Percentiles rank a stretch among this genome's conserved stretches.
These are phyloP conservation scores for Saimiri boliviensis DNA, from an alignment of 2,113 vertebrate genomes.

Conservation along the genomic window DNA sequence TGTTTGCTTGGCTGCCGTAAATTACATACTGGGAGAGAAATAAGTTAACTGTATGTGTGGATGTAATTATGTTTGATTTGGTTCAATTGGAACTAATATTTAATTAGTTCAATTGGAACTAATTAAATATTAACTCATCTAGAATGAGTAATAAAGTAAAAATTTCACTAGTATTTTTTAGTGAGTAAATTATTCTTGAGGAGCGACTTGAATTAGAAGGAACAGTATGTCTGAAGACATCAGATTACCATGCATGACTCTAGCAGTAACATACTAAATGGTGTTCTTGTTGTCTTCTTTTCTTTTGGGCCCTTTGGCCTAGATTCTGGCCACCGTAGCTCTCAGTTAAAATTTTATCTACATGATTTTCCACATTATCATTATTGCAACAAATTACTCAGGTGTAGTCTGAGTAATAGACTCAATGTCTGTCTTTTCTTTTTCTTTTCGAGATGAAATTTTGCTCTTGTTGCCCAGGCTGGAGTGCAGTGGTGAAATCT, in stretches of 20 bases:
- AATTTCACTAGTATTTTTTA: not conserved
- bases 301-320: not conserved
- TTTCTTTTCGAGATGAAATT: no score
- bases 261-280: not conserved
- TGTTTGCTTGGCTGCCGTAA: slow-evolving; percentile 5
- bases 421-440: not conserved
- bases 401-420: not conserved
- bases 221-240: not conserved
- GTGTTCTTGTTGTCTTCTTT: not conserved
- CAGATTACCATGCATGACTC: not conserved
- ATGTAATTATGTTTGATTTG: slow-evolving; percentile 30
- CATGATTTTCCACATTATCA: not conserved
- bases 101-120: not conserved
- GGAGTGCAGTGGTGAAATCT: no score
- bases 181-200: slow-evolving; percentile 2
- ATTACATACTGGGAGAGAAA: not conserved
- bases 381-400: slow-evolving; percentile 13
- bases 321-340: not conserved
- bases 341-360: not conserved
- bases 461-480: no score
- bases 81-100: not conserved
- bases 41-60: not conserved
- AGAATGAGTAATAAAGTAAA: slow-evolving; percentile 20
- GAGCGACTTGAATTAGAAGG: not conserved
- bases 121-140: slow-evolving; percentile 37